Evolutionary conservation across 2,113 vertebrate genomes (phyloP), one percentile per base, ranked within the genome.

Genomic region (Sylvia atricapilla): DNA sequence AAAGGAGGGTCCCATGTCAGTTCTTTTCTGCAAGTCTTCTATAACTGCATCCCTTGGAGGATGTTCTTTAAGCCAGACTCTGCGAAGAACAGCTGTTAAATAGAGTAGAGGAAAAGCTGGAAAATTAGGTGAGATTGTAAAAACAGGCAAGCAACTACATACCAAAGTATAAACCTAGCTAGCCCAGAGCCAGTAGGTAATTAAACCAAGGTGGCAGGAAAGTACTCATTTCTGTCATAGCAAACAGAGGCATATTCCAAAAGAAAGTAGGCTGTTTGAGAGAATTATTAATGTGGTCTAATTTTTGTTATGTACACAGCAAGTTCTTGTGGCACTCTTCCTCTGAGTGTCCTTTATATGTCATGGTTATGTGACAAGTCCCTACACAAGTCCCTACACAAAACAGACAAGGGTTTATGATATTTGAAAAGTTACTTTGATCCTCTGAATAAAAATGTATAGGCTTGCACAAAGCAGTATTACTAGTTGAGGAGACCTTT

Each of bases 181-280:
- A 39, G 3, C 23, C 50, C 12, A 18, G 17, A 9, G 6, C 8
- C 0, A 0, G 14, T 56, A 13, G 31, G 33, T n/a, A 75, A 78
- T n/a, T 64, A 89, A 87, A 84, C 6, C 17, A 47, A 60, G 6
- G 6, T 33, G 15, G 19, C n/a, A 55, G 19, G 60, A 78, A 68
- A 21, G 21, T 1, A 1, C 13, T 28, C 67, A 11, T 25, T 55
- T 59, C 37, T 37, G 60, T 87, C 58, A 31, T 24, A 55, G 35
- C 11, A 79, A 83, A 44, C 2, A 3, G 14, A 69, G 33, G 4
- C 24, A 35, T 76, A n/a, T 66, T 85, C 22, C 30, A 69, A 86
- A 90, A 55, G 46, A 6, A 83, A 79, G 13, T 0, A 4, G 30
- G 2, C 3, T 52, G 4, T 46, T 83, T 35, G 31, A 77, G 13